A percentile compares a stretch with the other conserved stretches of the same genome.
These are phyloP conservation scores for Epinotia demarniana DNA, from an alignment of 2,888 invertebrate genomes.

Conservation along the genomic window DNA sequence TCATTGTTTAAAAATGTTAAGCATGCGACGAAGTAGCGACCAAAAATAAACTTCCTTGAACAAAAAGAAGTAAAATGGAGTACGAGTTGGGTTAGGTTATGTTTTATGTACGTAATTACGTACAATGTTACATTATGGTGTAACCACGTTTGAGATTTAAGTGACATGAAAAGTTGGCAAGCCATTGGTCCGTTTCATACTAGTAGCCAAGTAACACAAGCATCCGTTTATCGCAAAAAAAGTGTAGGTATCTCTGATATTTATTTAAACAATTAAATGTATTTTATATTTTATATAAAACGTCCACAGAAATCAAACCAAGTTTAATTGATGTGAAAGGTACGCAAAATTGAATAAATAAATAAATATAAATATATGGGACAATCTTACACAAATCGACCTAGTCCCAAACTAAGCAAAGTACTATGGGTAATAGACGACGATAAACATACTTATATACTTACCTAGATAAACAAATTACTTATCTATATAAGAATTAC, in stretches of 20 bases:
- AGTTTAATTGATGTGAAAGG: neutral
- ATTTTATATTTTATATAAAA: too few relatives aligned
- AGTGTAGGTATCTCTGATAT: too few relatives aligned
- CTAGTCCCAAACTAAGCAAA: too few relatives aligned
- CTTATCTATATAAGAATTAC: too few relatives aligned
- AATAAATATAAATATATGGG: too few relatives aligned
- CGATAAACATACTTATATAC: too few relatives aligned
- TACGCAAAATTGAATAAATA: neutral
- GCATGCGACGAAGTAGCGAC: neutral
- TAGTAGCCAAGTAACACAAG: neutral
- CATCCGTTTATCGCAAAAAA: neutral
- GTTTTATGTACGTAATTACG: neutral
- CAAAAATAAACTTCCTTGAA: constrained; percentile 4
- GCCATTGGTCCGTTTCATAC: neutral
- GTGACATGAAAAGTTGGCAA: neutral
- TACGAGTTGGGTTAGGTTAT: neutral
- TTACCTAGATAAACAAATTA: too few relatives aligned
- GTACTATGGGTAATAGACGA: too few relatives aligned
- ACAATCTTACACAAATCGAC: too few relatives aligned
- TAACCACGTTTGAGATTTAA: neutral
- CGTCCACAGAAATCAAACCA: too few relatives aligned
- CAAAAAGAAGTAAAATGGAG: neutral
- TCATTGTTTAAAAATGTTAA: neutral
- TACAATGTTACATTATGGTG: neutral
- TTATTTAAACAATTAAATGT: too few relatives aligned